Evolutionary conservation across 2,797 vertebrate species (phyloP), one percentile per base, ranked within the genome.

Genomic region (Naso thynnoides): DNA sequence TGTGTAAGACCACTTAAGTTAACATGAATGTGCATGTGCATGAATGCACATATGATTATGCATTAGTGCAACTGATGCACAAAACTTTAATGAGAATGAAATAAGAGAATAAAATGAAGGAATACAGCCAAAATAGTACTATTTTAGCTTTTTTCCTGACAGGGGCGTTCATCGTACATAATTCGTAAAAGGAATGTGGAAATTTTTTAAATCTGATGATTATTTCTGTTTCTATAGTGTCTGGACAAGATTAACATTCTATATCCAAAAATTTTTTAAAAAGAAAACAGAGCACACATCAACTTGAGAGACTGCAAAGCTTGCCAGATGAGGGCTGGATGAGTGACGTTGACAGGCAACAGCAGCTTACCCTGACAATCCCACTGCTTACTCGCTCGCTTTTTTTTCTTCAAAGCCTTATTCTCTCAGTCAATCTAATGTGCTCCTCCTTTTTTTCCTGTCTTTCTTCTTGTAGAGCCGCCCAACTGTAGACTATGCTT

Each of bases 311-410:
- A 44, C 70, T 69, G 48, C 41, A 57, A 42, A 65, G 78, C 83
- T 75, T 64, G 70, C 27, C 52, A 85, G 75, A 79, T 58, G 78
- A 82, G 79, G 67, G 67, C 76, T 70, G 71, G 29, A 41, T 76
- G 84, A 91, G 67, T 81, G 85, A 80, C 47, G 5, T 65, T 36
- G 80, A 84, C 72, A 47, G 76, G 65, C 56, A n/a, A 66, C 70
- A 69, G 50, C 72, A 64, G 78, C 73, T 88, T 86, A 87, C 78
- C 61, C 62, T 26, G 8, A 49, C 75, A 76, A 86, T 86, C 64
- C 53, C 24, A 24, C 64, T 68, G 67, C 71, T 84, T 68, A 78
- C 61, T 78, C 70, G 41, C 60, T 66, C 54, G 13, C 56, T 54
- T 68, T 50, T 57, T 60, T 76, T 71, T n/a, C n/a, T 66, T 41